Evolutionary conservation across 2,797 vertebrate genomes (phyloP).

Genomic region (Malurus splendens): DNA sequence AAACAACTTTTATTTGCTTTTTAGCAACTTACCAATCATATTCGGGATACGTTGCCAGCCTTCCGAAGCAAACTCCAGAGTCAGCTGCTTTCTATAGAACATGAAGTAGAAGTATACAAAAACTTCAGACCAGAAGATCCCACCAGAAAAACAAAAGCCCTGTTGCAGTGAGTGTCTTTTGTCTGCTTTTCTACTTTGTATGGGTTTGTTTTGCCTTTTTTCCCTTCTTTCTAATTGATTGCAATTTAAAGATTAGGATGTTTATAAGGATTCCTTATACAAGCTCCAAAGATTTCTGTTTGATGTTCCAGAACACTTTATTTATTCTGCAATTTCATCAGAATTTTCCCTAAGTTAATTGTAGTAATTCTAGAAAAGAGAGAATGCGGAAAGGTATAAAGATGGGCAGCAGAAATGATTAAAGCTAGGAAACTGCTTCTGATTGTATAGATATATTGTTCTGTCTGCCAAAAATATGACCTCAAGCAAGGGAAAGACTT

Average conservation of each 20-base stretch:
- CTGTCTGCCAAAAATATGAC: neutral
- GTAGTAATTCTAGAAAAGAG: neutral
- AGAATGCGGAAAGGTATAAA: neutral
- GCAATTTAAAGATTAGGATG: neutral
- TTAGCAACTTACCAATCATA: slow-evolving; percentile 92
- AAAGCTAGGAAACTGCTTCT: neutral
- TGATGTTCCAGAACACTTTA: neutral
- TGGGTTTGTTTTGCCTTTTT: neutral
- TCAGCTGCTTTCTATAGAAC: slow-evolving; percentile 81
- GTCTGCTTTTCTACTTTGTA: neutral
- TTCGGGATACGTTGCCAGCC: slow-evolving; percentile 83
- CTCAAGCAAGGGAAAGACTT: neutral
- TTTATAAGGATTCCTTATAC: neutral
- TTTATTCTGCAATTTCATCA: neutral
- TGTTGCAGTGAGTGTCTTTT: slow-evolving; percentile 82
- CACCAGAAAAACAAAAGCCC: slow-evolving; percentile 83
- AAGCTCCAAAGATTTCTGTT: neutral
- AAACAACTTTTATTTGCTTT: slow-evolving; percentile 31
- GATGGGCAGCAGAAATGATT: neutral
- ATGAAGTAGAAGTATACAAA: slow-evolving; percentile 84
- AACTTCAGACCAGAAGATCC: slow-evolving; percentile 82
- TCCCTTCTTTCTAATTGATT: neutral
- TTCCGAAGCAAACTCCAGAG: slow-evolving; percentile 83
- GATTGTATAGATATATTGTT: neutral
- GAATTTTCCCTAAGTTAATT: neutral